These are phyloP conservation scores for Stigmatopora nigra DNA, from an alignment of 2,113 vertebrate species.

Conservation along the genomic window DNA sequence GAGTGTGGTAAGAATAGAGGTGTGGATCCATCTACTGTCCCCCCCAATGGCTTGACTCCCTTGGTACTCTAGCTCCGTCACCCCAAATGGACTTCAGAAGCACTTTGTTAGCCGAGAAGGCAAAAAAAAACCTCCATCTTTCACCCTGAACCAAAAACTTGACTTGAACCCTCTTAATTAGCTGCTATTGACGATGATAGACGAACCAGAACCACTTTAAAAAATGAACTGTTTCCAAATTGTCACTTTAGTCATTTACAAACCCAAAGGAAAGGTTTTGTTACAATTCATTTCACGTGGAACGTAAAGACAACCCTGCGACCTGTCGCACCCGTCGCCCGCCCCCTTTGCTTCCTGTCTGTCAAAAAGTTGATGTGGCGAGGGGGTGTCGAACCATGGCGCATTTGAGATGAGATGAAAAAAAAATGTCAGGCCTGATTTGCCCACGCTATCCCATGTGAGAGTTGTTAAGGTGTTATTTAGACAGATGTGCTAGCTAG, in stretches of 20 bases:
- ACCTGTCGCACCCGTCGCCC: conserved; percentile 28
- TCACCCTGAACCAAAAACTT: conserved; percentile 60
- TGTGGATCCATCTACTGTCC: conserved; percentile 58
- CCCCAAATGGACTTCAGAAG: conserved; percentile 28
- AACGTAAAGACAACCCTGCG: conserved; percentile 10
- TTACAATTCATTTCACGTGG: conserved; percentile 12
- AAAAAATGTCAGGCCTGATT: conserved; percentile 44
- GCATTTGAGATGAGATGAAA: conserved; percentile 26
- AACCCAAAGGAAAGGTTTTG: too few relatives aligned
- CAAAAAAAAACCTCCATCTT: conserved; percentile 39
- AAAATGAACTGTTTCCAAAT: too few relatives aligned
- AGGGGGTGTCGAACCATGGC: conserved; percentile 45
- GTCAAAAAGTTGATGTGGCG: conserved; percentile 14
- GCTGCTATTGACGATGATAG: too few relatives aligned
- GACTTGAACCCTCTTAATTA: conserved; percentile 49
- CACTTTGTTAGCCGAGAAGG: conserved; percentile 40
- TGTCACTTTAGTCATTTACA: too few relatives aligned
- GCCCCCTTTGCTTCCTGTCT: conserved; percentile 25
- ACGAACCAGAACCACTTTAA: too few relatives aligned
- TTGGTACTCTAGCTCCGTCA: conserved; percentile 19
- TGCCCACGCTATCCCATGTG: conserved; percentile 22
- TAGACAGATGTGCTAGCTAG: conserved; percentile 41
- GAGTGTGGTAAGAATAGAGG: conserved; percentile 67
- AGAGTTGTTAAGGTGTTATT: conserved; percentile 35
- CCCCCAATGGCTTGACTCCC: conserved; percentile 11